Base-by-base conservation (phyloP, 2,113 vertebrate species). In the Rhinolophus sinicus region DNA sequence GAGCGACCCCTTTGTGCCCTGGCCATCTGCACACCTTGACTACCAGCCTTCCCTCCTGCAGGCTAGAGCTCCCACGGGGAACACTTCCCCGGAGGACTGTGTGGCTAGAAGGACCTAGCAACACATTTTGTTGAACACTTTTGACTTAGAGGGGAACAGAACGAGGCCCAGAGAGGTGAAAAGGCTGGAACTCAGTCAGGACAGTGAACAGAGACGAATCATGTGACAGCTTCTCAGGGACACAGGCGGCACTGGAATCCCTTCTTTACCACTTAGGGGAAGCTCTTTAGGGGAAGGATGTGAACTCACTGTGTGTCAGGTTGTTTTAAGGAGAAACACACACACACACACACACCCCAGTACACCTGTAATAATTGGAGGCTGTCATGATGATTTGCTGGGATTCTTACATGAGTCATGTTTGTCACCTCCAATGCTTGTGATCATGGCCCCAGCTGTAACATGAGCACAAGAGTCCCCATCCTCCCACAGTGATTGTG, bases 11-110 rank as follows among this genome's bases (percentile, higher is more conserved):
- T 50, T 86, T 58, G 38, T 50, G 73, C 35, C 26, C 3, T 9
- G 5, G 5, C 60, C 47, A 21, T 19, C n/a, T 0, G n/a, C 24
- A 15, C 26, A 7, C 5, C 16, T 33, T 22, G 2, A 52, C 26
- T 3, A 30, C 26, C 15, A 81, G 19, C 6, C 22, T 89, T 83
- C 38, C 8, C 19, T 9, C n/a, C 62, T 21, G 7, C 40, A 84
- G 47, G 2, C 6, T 9, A 1, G 1, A 30, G 54, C 14, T 67
- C 72, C 35, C 75, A 19, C n/a, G 81, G 24, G 30, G 38, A 88
- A 33, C 21, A 3, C n/a, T n/a, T n/a, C n/a, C n/a, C n/a, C 3
- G 33, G 3, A 72, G 4, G 14, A 6, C 5, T 28, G 4, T 1
- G 19, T 9, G 28, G 5, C 10, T 40, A 16, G 54, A 76, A 38